Conservation (phyloP, 2,888 invertebrate genomes). For the Melanophora roralis region DNA sequence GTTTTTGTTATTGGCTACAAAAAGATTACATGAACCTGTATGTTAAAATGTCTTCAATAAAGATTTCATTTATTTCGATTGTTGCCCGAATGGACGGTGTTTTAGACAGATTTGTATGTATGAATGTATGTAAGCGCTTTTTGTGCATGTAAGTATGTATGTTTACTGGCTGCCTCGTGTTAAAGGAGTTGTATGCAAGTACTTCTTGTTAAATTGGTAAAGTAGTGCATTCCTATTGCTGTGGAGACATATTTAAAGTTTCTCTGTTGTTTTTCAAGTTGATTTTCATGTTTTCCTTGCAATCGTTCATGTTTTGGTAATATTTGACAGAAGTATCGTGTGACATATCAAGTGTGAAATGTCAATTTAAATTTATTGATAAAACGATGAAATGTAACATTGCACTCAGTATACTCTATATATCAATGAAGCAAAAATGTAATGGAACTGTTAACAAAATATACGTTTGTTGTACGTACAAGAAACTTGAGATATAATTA, state of each 20-base stretch:
- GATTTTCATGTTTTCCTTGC: conserved; percentile 64
- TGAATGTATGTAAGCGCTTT: neutral
- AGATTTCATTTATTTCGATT: conserved; percentile 58
- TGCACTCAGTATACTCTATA: conserved; percentile 9
- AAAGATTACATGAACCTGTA: conserved; percentile 77
- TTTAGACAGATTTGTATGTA: neutral
- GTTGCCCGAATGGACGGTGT: conserved; percentile 15
- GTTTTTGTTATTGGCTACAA: conserved; percentile 70
- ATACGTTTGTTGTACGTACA: no score
- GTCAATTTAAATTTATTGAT: conserved; percentile 77
- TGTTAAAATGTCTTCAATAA: conserved; percentile 70
- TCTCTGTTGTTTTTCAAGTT: conserved; percentile 60
- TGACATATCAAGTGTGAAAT: conserved; percentile 76
- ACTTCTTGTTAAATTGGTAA: conserved; percentile 20
- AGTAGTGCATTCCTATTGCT: conserved; percentile 36
- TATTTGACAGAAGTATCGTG: conserved; percentile 70
- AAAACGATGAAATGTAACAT: conserved; percentile 70
- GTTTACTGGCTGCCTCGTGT: neutral
- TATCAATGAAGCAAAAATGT: no score
- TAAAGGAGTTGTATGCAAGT: neutral
- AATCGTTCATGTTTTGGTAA: conserved; percentile 58
- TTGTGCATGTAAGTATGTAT: neutral
- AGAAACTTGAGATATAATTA: no score
- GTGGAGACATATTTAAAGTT: conserved; percentile 55
- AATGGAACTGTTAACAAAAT: no score